Evolutionary conservation across 2,888 invertebrate genomes (phyloP).

Genomic region (Brachypterus glaber): DNA sequence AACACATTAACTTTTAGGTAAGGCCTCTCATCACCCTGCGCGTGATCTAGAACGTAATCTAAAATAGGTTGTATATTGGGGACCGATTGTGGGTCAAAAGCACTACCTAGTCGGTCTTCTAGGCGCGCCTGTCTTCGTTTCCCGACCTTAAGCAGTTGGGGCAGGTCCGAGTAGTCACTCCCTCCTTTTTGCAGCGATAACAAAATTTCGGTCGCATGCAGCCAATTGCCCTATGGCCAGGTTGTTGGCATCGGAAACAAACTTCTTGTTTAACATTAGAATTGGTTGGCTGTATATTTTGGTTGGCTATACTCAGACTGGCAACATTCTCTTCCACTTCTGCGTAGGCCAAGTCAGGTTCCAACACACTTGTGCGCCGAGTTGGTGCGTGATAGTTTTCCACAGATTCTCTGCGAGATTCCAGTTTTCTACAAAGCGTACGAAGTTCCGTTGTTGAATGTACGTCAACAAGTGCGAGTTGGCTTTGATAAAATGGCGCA

Average conservation of each 20-base stretch:
- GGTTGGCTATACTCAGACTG: not conserved
- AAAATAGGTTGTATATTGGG: not conserved
- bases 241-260: conserved; percentile 9
- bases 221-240: conserved; percentile 8
- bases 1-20: conserved; percentile 10
- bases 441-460: conserved; percentile 7
- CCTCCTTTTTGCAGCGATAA: conserved; percentile 7
- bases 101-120: not conserved
- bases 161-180: conserved; percentile 4
- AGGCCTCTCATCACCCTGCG: conserved; percentile 10
- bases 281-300: no score
- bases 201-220: conserved; percentile 5
- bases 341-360: conserved; percentile 10
- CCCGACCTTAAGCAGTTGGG: conserved; percentile 6
- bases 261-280: no score
- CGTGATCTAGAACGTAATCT: conserved; percentile 9
- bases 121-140: conserved; percentile 9
- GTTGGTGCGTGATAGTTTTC: conserved; percentile 2
- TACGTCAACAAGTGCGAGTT: conserved; percentile 10
- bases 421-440: conserved; percentile 5
- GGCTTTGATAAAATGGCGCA: conserved; percentile 9
- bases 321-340: conserved; percentile 2
- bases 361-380: not conserved
- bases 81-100: not conserved
- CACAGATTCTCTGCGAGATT: conserved; percentile 6